A percentile compares a stretch with the other conserved stretches of the same genome.
phyloP scores from a whole-genome alignment of 2,888 invertebrate genomes.

The Mythimna impura region DNA sequence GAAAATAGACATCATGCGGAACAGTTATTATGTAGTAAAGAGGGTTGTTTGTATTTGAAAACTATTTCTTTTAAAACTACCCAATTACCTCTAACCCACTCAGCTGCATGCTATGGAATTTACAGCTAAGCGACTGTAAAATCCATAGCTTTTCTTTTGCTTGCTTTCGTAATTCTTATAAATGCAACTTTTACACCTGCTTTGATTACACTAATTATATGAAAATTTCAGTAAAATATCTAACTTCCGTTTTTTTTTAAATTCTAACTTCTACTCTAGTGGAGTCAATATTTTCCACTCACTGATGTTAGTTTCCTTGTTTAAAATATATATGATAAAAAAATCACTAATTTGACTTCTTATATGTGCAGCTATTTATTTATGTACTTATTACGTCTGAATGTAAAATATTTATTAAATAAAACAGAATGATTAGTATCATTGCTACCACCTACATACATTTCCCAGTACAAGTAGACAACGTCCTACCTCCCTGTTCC shows the following conservation, averaged over 20 bases:
- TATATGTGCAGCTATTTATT: slow-evolving; percentile 1
- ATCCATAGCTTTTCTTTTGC: neutral
- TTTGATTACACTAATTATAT: neutral
- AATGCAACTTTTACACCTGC: neutral
- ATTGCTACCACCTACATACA: neutral
- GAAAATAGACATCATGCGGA: no score
- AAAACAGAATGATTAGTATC: neutral
- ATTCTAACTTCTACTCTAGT: no score
- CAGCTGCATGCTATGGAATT: neutral
- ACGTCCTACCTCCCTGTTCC: slow-evolving; percentile 11
- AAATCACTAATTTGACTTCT: neutral
- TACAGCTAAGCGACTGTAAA: neutral
- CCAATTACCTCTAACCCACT: neutral
- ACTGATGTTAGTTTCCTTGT: neutral
- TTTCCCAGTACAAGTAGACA: slow-evolving; percentile 25
- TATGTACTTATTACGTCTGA: neutral
- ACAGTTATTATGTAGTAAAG: no score
- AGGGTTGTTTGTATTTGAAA: neutral
- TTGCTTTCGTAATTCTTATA: neutral
- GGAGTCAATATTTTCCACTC: no score
- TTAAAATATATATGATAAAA: neutral
- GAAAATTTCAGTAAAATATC: slow-evolving; percentile 1
- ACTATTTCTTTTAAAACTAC: no score
- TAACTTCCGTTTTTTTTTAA: no score
- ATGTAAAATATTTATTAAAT: slow-evolving; percentile 8